Evolutionary conservation across 2,113 vertebrate genomes (phyloP), one percentile per base, ranked within the genome.

Genomic region (Gymnobelideus leadbeateri): DNA sequence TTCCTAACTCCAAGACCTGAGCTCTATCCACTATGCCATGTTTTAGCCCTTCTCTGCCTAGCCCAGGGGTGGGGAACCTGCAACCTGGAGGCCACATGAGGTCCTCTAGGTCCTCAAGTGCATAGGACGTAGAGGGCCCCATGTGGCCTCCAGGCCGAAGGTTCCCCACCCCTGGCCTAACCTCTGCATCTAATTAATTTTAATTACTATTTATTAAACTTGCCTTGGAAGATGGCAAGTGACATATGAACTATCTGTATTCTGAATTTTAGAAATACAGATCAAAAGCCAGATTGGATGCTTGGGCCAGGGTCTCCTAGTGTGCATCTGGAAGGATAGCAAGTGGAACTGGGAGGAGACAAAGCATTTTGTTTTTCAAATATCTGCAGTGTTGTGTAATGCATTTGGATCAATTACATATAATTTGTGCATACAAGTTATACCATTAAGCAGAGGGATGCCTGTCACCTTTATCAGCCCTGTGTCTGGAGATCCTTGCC

Each of bases 351-450:
- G 92, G 96, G 92, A 92, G 93, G 94, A 94, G 93, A 28, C 91
- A 5, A 84, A 2, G 51, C 92, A 57, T 96, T 96, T 98, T 97
- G 94, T 95, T 95, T 94, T 91, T 89, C 89, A 92, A 55, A 96
- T 95, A 94, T 95, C 91, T 97, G 96, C 91, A 96, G 89, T 47
- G 89, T 90, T 90, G 89, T 90, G 89, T 90, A 90, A 97, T 96
- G 52, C 96, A 94, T 92, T 68, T 93, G 96, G 94, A 97, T 97
- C 97, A 96, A 96, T 98, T 96, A 96, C 94, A 91, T 89, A 51
- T 96, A 96, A 98, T 98, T 98, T 92, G 97, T 97, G 97, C 96
- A 93, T 97, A 98, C 97, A 97, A 97, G 97, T 97, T 97, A 97
- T 97, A 92, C 97, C 97, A 96, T 98, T 98, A 97, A 52, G 98